phyloP scores from a whole-genome alignment of 1,140 invertebrate species.

The Ceratoteleas bidentatus region DNA sequence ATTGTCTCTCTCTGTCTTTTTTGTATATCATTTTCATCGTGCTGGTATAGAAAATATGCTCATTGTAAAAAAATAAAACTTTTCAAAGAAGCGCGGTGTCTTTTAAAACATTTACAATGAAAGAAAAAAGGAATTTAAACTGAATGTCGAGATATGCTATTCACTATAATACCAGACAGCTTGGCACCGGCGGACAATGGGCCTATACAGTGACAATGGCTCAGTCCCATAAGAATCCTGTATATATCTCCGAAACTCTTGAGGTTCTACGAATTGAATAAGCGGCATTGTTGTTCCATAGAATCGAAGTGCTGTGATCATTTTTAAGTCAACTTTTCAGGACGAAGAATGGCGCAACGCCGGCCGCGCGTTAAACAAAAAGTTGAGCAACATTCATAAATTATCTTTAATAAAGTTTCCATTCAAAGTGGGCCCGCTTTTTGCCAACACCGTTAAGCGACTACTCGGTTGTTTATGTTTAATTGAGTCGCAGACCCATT shows the following conservation, averaged over 20 bases:
- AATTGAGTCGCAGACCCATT: too few species aligned
- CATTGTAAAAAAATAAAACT: conserved; percentile 50
- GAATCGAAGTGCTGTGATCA: conserved; percentile 59
- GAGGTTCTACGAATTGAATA: conserved; percentile 55
- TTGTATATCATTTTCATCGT: conserved; percentile 37
- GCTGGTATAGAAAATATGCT: conserved; percentile 41
- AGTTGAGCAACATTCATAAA: conserved; percentile 14
- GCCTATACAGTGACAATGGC: conserved; percentile 56
- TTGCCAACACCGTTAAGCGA: too few species aligned
- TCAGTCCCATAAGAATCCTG: conserved; percentile 68
- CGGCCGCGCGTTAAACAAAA: conserved; percentile 30
- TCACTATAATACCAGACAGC: conserved; percentile 70
- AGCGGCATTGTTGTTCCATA: conserved; percentile 53
- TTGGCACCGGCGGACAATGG: conserved; percentile 73
- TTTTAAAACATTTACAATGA: conserved; percentile 62
- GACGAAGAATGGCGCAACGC: conserved; percentile 48
- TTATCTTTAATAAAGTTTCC: conserved; percentile 2
- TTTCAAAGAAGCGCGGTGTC: conserved; percentile 58
- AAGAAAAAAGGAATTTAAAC: conserved; percentile 62
- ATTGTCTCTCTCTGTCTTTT: not conserved
- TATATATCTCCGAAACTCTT: conserved; percentile 55
- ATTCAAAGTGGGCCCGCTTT: too few species aligned
- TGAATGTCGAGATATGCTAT: conserved; percentile 63
- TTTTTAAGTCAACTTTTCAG: conserved; percentile 62
- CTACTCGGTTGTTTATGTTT: too few species aligned